Percentiles rank a stretch among this genome's conserved stretches.
phyloP scores from a whole-genome alignment of 64 coral and sea anemone species.

The Porites lutea region DNA sequence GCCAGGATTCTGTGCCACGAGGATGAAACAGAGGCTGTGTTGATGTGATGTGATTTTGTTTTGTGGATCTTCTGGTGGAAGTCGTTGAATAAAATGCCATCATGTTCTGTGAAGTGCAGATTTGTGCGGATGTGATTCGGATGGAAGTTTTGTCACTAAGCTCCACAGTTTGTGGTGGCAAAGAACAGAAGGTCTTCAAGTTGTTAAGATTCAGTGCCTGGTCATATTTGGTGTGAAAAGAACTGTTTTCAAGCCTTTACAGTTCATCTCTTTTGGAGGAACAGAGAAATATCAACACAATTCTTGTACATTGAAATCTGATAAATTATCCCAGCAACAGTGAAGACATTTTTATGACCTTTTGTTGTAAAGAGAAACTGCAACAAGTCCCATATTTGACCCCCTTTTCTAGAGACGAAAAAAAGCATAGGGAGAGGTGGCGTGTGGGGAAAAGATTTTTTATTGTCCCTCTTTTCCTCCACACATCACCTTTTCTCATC shows the following conservation, averaged over 20 bases:
- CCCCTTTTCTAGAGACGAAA: too few species aligned
- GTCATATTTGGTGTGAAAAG: not conserved
- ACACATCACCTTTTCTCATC: too few species aligned
- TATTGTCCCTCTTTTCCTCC: too few species aligned
- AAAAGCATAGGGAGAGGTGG: too few species aligned
- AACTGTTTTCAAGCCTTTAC: not conserved
- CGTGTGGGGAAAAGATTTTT: too few species aligned
- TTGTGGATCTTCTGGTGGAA: not conserved
- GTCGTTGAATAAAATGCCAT: not conserved
- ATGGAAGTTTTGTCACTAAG: not conserved
- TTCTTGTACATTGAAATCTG: not conserved
- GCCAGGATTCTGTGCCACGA: conserved; percentile 6
- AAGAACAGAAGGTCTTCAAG: not conserved
- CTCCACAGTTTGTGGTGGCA: not conserved
- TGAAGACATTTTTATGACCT: too few species aligned
- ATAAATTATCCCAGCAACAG: too few species aligned
- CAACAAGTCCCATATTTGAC: too few species aligned
- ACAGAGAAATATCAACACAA: not conserved
- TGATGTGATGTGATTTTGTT: not conserved
- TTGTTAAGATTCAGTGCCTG: not conserved
- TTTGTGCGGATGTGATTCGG: not conserved
- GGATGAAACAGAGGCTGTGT: not conserved
- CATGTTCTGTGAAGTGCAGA: not conserved
- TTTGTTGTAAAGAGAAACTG: too few species aligned
- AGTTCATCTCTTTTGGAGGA: not conserved